These are phyloP conservation scores for Gavia stellata DNA, from an alignment of 2,113 vertebrate species.

Conservation along the genomic window DNA sequence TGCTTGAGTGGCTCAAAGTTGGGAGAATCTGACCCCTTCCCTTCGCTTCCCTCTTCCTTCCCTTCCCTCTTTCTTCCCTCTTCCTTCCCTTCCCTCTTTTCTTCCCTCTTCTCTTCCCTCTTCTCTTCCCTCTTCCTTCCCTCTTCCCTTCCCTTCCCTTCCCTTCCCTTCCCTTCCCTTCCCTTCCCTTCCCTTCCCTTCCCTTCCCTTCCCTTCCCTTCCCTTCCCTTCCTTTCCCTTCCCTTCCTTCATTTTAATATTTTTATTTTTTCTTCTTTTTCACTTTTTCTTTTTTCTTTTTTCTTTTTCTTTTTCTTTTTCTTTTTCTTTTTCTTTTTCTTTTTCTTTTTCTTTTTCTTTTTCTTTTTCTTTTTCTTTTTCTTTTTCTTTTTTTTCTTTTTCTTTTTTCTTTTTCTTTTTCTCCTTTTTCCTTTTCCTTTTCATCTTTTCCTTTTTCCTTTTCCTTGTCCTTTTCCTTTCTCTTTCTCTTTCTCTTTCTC, in stretches of 20 bases:
- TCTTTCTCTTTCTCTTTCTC: background rate
- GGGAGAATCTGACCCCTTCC: background rate
- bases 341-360: too few species aligned
- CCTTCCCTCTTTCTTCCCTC: too few species aligned
- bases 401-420: accelerated
- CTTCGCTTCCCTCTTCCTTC: too few species aligned
- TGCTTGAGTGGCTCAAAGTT: background rate
- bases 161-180: accelerated
- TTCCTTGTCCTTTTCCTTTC: too few species aligned
- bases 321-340: accelerated
- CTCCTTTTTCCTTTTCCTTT: accelerated
- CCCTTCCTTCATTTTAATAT: too few species aligned
- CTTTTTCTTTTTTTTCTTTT: too few species aligned
- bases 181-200: accelerated
- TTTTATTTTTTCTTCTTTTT: too few species aligned
- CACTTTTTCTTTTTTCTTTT: accelerated
- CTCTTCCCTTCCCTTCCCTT: too few species aligned
- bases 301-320: accelerated
- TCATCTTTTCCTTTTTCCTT: too few species aligned
- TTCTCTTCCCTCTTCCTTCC: background rate
- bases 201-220: too few species aligned
- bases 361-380: accelerated
- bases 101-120: too few species aligned
- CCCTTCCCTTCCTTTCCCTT: accelerated
- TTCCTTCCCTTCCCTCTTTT: too few species aligned